A percentile compares a stretch with the other conserved stretches of the same genome.
Conservation (phyloP, 2,113 vertebrate species). For the Callopanchax toddi region DNA sequence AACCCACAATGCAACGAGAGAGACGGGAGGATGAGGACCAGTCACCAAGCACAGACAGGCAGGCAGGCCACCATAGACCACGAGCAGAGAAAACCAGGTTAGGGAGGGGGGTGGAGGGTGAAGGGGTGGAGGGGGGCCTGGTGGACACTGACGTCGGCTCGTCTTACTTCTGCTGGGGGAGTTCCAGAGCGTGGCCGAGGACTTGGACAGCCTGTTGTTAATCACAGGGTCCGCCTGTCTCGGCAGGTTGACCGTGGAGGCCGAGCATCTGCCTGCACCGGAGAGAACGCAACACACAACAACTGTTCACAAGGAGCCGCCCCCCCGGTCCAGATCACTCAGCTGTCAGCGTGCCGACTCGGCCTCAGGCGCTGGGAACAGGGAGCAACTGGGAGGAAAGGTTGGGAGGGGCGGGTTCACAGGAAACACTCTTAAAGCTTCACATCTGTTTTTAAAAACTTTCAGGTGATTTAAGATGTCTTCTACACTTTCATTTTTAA, state of each 20-base stretch:
- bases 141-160: slow-evolving; percentile 68
- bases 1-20: slow-evolving; percentile 74
- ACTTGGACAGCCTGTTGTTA: slow-evolving; percentile 98
- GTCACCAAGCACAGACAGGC: slow-evolving; percentile 81
- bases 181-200: slow-evolving; percentile 97
- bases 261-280: slow-evolving; percentile 96
- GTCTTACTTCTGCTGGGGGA: slow-evolving; percentile 98
- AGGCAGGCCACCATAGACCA: slow-evolving; percentile 78
- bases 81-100: slow-evolving; percentile 60
- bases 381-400: slow-evolving; percentile 49
- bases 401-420: slow-evolving; percentile 19
- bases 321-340: slow-evolving; percentile 10
- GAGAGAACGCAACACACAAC: slow-evolving; percentile 86
- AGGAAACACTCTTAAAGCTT: neutral
- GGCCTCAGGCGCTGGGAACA: slow-evolving; percentile 1
- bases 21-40: slow-evolving; percentile 70
- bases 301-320: slow-evolving; percentile 71
- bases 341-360: slow-evolving; percentile 13
- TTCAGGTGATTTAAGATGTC: too few relatives aligned
- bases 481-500: too few relatives aligned
- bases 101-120: slow-evolving; percentile 45
- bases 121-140: slow-evolving; percentile 49
- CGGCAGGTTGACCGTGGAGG: slow-evolving; percentile 96
- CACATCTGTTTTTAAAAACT: too few relatives aligned
- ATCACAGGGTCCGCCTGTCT: slow-evolving; percentile 97